phyloP scores from a whole-genome alignment of 2,113 vertebrate species.

The Ovis canadensis region DNA sequence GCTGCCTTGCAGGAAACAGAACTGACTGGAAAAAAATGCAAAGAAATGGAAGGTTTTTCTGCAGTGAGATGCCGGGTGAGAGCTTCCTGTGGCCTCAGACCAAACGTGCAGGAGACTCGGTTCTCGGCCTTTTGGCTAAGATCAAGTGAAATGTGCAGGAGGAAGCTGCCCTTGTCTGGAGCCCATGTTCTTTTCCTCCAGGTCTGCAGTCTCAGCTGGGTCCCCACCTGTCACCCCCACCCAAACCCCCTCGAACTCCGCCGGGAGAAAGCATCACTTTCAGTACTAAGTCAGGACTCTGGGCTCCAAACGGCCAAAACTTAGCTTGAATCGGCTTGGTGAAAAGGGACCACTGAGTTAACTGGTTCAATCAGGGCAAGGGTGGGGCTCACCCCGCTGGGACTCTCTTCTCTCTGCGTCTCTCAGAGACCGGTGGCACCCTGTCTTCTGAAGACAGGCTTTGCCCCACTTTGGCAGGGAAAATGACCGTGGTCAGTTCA shows the following conservation, averaged over 20 bases:
- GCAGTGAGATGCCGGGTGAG: neutral
- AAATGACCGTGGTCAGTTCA: neutral
- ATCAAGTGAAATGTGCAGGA: neutral
- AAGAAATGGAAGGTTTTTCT: neutral
- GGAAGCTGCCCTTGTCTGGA: neutral
- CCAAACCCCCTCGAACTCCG: neutral
- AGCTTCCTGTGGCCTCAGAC: neutral
- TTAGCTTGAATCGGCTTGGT: neutral
- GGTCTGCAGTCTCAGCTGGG: neutral
- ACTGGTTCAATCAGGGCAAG: neutral
- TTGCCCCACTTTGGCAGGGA: neutral
- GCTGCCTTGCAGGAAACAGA: neutral
- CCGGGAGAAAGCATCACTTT: neutral
- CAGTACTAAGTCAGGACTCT: neutral
- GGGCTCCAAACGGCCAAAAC: neutral
- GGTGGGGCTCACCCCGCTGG: neutral
- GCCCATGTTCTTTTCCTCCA: neutral
- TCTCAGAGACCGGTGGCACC: neutral
- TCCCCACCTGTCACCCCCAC: neutral
- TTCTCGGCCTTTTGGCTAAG: neutral
- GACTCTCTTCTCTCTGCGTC: accelerated
- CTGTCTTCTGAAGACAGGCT: neutral
- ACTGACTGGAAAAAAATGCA: neutral
- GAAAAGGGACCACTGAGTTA: neutral
- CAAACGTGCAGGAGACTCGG: neutral